Conservation (phyloP, 2,797 vertebrate genomes). For the Helicolenus hilgendorfi region DNA sequence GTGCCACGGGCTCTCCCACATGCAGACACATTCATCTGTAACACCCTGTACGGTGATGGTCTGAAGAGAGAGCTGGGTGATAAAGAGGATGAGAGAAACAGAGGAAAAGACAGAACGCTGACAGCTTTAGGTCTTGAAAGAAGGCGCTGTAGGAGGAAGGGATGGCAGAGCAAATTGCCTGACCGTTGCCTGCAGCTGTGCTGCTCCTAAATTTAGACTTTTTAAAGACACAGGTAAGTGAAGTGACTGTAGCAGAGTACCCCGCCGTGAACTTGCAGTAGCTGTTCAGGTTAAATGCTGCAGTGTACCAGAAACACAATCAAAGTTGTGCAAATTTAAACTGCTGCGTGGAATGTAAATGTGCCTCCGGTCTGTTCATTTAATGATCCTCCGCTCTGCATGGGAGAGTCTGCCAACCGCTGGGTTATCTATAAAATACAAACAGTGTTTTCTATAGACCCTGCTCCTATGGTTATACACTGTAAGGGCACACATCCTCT, state of each 20-base stretch:
- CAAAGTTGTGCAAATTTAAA: not conserved
- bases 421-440: slow-evolving; percentile 10
- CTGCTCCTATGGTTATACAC: not conserved
- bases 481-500: not conserved
- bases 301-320: not conserved
- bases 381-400: slow-evolving; percentile 28
- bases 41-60: slow-evolving; percentile 41
- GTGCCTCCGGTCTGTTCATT: slow-evolving; percentile 8
- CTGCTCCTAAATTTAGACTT: slow-evolving; percentile 63
- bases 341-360: slow-evolving; percentile 6
- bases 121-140: slow-evolving; percentile 60
- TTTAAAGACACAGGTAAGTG: slow-evolving; percentile 31
- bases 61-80: slow-evolving; percentile 41
- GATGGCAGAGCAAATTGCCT: slow-evolving; percentile 46
- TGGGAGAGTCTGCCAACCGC: not conserved
- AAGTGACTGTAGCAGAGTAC: slow-evolving; percentile 13
- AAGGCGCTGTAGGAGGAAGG: slow-evolving; percentile 39
- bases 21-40: slow-evolving; percentile 61
- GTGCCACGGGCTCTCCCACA: slow-evolving; percentile 44
- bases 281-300: slow-evolving; percentile 4
- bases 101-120: slow-evolving; percentile 31
- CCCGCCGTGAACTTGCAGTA: not conserved
- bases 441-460: not conserved
- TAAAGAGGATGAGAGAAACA: slow-evolving; percentile 47
- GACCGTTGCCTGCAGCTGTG: slow-evolving; percentile 40